Conservation (phyloP, 1,140 invertebrate genomes). For the Steinernema khuongi region DNA sequence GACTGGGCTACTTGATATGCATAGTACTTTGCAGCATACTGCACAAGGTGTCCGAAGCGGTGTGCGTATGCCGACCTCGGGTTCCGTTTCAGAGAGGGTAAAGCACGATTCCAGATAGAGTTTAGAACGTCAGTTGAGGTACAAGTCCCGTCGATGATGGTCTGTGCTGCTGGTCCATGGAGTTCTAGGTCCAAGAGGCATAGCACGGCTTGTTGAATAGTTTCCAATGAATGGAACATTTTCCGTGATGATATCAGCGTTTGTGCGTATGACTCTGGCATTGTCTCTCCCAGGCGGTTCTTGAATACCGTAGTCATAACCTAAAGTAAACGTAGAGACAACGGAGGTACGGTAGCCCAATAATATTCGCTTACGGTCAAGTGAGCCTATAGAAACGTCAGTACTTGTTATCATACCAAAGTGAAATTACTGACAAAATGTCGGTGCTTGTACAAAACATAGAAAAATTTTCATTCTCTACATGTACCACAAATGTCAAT, state of each 20-base stretch:
- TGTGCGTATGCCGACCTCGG: constrained; percentile 77
- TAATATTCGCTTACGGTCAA: no score
- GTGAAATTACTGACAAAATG: no score
- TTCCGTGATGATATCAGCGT: constrained; percentile 39
- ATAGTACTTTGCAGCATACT: constrained; percentile 97
- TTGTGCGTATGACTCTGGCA: constrained; percentile 37
- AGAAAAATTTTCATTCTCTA: constrained; percentile 35
- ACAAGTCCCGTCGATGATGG: constrained; percentile 35
- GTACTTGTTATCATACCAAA: no score
- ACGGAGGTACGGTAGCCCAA: no score
- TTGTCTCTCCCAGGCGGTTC: constrained; percentile 7
- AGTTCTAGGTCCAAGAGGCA: constrained; percentile 54
- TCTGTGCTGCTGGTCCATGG: constrained; percentile 45
- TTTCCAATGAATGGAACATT: constrained; percentile 42
- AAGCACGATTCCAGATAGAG: constrained; percentile 69
- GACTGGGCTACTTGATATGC: constrained; percentile 89
- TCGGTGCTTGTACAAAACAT: constrained; percentile 75
- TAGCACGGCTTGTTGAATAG: constrained; percentile 50
- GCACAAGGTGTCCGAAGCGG: constrained; percentile 88
- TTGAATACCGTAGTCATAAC: constrained; percentile 23
- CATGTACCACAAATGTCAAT: constrained; percentile 25
- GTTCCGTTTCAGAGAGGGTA: constrained; percentile 39
- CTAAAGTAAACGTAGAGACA: no score
- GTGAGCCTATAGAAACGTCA: no score
- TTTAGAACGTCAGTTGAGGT: constrained; percentile 72